Evolutionary conservation across 2,888 invertebrate species (phyloP), one percentile per base, ranked within the genome.

Genomic region (Diarsia brunnea): DNA sequence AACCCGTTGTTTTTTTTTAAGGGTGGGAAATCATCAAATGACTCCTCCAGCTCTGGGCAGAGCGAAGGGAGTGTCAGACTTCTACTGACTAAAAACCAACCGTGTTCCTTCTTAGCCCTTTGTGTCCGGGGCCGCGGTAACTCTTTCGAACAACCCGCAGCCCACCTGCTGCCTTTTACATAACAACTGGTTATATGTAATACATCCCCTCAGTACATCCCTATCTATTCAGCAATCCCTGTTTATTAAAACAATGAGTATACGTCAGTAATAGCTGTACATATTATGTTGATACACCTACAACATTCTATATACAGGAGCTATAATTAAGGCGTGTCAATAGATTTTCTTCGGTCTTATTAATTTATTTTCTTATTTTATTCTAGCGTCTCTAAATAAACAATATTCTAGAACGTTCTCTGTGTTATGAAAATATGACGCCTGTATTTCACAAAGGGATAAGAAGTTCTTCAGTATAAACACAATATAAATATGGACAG

Each of bases 301-400:
- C 49, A 21, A 4, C 24, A n/a, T 49, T 68, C 2, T n/a, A 43
- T 43, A 8, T 45, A n/a, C 19, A 1, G 3, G 24, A 43, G 10
- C 47, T 49, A 78, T 61, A 47, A 66, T 67, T 66, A 21, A n/a
- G 53, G 66, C 61, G 53, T 61, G 61, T 67, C 61, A 53, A 70
- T 61, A 70, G 53, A 70, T 49, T 78, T 43, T 70, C 43, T n/a
- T 64, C 10, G 24, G 51, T 65, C 49, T 68, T n/a, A 51, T 43
- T 66, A 8, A 68, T 43, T 4, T 11, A 31, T 64, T 60, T 53
- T 73, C 38, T 73, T 73, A 58, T 60, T n/a, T 73, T 78, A 68
- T 61, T 61, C 8, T 38, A 27, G 16, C 4, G 63, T 14, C 16
- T 43, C 24, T n/a, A 27, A 5, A 53, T 0, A 43, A 74, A 63